These are phyloP conservation scores for Drosophila nigromelanica DNA, from an alignment of 1,140 invertebrate species.

Conservation along the genomic window DNA sequence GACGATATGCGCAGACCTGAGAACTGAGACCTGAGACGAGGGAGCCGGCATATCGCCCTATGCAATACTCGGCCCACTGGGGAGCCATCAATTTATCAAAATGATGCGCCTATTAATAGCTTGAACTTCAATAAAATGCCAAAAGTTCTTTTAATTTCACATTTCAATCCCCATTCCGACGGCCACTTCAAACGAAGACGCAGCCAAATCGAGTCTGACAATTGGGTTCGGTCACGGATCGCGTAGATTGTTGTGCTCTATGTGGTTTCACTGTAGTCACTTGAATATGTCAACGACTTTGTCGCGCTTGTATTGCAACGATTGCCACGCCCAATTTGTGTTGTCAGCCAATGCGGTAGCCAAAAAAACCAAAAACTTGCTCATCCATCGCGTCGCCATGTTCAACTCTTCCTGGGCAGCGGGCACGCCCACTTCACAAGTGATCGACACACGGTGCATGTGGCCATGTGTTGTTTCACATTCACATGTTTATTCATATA, in stretches of 20 bases:
- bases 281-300: slow-evolving; percentile 66
- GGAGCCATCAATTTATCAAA: slow-evolving; percentile 81
- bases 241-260: slow-evolving; percentile 9
- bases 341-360: slow-evolving; percentile 69
- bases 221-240: slow-evolving; percentile 23
- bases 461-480: slow-evolving; percentile 41
- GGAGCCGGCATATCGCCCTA: slow-evolving; percentile 1
- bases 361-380: slow-evolving; percentile 42
- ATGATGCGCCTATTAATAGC: slow-evolving; percentile 65
- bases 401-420: slow-evolving; percentile 71
- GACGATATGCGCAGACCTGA: slow-evolving; percentile 1
- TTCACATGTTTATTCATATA: slow-evolving; percentile 3
- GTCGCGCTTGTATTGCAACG: slow-evolving; percentile 24
- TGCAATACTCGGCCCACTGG: slow-evolving; percentile 50
- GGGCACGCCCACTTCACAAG: slow-evolving; percentile 63
- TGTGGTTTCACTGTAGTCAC: neutral
- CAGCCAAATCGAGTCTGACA: slow-evolving; percentile 62
- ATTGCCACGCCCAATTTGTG: slow-evolving; percentile 73
- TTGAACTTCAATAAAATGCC: slow-evolving; percentile 78
- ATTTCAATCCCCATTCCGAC: slow-evolving; percentile 21
- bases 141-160: slow-evolving; percentile 49
- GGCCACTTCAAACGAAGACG: slow-evolving; percentile 56
- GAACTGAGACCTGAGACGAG: neutral
- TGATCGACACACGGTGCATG: slow-evolving; percentile 45
- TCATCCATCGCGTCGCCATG: slow-evolving; percentile 58